Evolutionary conservation across 92 coral and sea anemone species (phyloP), one percentile per base, ranked within the genome.

Genomic region (Pocillopora grandis): DNA sequence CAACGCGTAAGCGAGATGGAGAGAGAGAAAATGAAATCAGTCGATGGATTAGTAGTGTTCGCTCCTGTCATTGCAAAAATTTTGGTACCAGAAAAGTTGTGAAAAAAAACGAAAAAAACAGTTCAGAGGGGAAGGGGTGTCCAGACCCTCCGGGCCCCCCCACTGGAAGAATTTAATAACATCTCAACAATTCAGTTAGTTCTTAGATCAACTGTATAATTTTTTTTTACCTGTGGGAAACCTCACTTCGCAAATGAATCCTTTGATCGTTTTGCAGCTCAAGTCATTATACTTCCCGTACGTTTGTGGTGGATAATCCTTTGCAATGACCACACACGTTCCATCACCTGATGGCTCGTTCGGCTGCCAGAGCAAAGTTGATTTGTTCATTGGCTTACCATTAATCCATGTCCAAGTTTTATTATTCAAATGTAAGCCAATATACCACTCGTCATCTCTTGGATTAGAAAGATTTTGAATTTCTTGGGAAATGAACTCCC

Each of bases 271-370:
- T 5, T 31, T 37, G 55, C 94, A 91, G 19, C 76, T 57, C 77
- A 91, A 36, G 85, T 91, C 94, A 36, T 91, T 91, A n/a, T 85
- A 76, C 1, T 72, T 85, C 16, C 94, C 94, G 19, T 52, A 12
- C 12, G 70, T 88, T 35, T 78, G 72, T 37, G 20, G 0, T 5
- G 88, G 78, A 76, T 91, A 88, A 0, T 81, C 72, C 67, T 76
- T 85, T 4, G 90, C 94, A 67, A 91, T 91, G 15, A 88, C 77
- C 16, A 77, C 90, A 63, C 94, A 91, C 16, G 60, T 56, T 7
- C 94, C 94, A 64, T 91, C 94, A 3, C 88, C 88, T 1, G 92
- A 74, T 1, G 94, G 94, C 71, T 88, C 76, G 23, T 27, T 13
- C 0, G 10, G 49, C 76, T 91, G 94, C 94, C 94, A 91, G 67